Conservation (phyloP, 37 sponge, comb jelly and placozoan species). For the Chondrilla cf. caribensis region DNA sequence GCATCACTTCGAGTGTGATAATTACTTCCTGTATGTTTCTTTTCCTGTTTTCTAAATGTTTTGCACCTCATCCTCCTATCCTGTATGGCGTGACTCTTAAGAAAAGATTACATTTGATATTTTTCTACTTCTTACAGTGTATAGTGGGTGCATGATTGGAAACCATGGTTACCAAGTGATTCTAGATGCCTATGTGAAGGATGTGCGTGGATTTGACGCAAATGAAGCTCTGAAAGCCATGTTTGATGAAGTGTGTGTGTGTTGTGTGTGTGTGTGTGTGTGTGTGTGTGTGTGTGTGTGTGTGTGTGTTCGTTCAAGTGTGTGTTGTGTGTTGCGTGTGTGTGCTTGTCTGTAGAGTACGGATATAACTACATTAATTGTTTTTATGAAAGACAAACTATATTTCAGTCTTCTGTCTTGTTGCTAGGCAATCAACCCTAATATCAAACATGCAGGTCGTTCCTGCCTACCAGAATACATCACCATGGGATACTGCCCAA, state of each 20-base stretch:
- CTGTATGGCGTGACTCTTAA: too few relatives aligned
- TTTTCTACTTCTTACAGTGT: conserved; percentile 29
- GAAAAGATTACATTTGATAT: too few relatives aligned
- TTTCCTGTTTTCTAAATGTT: too few relatives aligned
- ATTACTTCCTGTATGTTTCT: too few relatives aligned
- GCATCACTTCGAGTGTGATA: too few relatives aligned
- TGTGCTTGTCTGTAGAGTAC: too few relatives aligned
- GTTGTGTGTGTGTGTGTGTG: background rate
- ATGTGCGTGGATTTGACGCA: conserved; percentile 18
- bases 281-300: background rate
- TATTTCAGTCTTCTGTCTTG: background rate
- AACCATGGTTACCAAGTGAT: conserved; percentile 55
- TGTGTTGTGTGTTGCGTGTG: too few relatives aligned
- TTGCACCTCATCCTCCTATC: too few relatives aligned
- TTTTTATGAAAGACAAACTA: too few relatives aligned
- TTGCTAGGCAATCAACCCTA: conserved; percentile 27
- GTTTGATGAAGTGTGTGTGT: conserved; percentile 25
- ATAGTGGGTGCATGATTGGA: conserved; percentile 48
- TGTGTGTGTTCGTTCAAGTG: background rate
- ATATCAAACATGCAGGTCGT: conserved; percentile 30
- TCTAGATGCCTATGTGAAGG: conserved; percentile 40
- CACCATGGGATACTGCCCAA: conserved; percentile 36
- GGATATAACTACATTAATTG: too few relatives aligned
- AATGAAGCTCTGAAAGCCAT: conserved; percentile 32
- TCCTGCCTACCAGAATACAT: conserved; percentile 38